Base-by-base conservation (phyloP, 2,113 vertebrate genomes). In the Ceyx cyanopectus region DNA sequence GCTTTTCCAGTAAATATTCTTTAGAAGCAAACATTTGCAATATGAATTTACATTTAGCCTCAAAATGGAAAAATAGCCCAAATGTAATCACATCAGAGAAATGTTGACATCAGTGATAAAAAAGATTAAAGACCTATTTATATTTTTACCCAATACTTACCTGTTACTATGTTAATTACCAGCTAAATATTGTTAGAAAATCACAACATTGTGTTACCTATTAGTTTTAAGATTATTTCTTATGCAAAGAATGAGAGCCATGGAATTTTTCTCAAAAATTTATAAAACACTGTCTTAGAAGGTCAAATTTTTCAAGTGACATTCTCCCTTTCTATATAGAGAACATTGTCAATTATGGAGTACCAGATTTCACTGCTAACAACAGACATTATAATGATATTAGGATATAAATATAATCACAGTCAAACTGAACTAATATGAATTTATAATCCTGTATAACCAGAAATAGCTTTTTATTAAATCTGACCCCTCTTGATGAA, bases 1-100 rank as follows among this genome's bases (percentile, higher is more conserved):
- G 63, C n/a, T 82, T 94, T 75, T 89, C 67, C 69, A 88, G 37
- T 50, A 89, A 57, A 70, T 89, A 92, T 91, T 89, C 66, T 85
- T 95, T 63, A 81, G 60, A 82, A 85, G 9, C 8, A 83, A 93
- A 56, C 2, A 87, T 90, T 81, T 85, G 34, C 65, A 89, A 81
- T 79, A 62, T 77, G 51, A 88, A 86, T 86, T 92, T 83, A 83
- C 58, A n/a, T 92, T 94, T 84, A 82, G 56, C 30, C 40, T 93
- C 77, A 77, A 68, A 81, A 57, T 46, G 16, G 46, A 74, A 79
- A 78, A 93, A 57, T 12, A 81, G 34, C 34, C 45, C 41, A 79
- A 62, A 77, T 5, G 8, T 74, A 81, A 82, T 60, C 50, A 56
- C 56, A 61, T 58, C 54, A 92, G 89, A 81, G 43, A 81, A 87